Base-by-base conservation (phyloP, 53 echinoderm and acorn worm species). In the Hippasteria phrygiana region DNA sequence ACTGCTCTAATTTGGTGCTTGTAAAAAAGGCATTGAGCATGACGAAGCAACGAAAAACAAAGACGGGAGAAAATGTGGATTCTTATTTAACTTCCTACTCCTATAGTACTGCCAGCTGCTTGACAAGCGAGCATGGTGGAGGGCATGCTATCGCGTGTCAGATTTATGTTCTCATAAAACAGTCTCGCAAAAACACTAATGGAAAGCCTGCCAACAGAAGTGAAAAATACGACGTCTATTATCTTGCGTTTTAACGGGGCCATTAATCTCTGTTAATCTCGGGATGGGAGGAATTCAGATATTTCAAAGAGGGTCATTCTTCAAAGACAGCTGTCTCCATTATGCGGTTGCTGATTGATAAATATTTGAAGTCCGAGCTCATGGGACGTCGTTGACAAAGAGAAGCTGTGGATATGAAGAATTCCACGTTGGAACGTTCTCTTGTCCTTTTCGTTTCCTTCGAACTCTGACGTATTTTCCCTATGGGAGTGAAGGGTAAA, bases 101-200 rank as follows among this genome's bases (percentile, higher is more conserved):
- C n/a, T n/a, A 6, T 47, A 47, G 47, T 6, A 9, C 47, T 47
- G 9, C 34, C 20, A 42, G 35, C 56, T 35, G 38, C 10, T 14
- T 24, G 78, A 55, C 59, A 35, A 78, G 18, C 31, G 78, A 39
- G 78, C 11, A 28, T 34, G 28, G 38, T 75, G 35, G 78, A 55
- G 37, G 29, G 27, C 22, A 55, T 20, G 17, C 36, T 35, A 78
- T 78, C 36, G 37, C 59, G 38, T 78, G 56, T 56, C 78, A 55
- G 55, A 78, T 78, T 78, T 78, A 78, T 78, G 32, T 56, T 16
- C 39, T 62, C 78, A 26, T 78, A 78, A 78, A 51, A 78, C 20
- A 55, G 22, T 22, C 55, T 12, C 36, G 24, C 54, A 78, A 40
- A 54, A 39, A 36, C 17, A 14, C 78, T 59, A 59, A 78, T 78